These are phyloP conservation scores for Cygnus atratus DNA, from an alignment of 2,113 vertebrate species.

Conservation along the genomic window DNA sequence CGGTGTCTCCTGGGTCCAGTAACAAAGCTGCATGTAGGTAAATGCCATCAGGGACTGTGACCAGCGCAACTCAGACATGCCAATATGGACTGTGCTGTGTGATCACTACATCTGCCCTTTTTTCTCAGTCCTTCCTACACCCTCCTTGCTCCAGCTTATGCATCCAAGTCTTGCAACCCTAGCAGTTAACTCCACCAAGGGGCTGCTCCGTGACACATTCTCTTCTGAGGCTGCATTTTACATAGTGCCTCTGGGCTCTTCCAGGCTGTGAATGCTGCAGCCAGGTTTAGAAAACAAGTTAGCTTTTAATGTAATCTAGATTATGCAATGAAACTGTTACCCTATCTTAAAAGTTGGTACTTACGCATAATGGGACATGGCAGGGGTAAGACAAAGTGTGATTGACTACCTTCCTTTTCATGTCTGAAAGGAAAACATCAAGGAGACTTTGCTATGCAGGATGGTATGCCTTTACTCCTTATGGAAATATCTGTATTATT, in stretches of 20 bases:
- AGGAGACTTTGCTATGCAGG: background rate
- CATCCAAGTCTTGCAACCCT: background rate
- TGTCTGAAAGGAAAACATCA: background rate
- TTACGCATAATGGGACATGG: background rate
- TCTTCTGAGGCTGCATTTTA: background rate
- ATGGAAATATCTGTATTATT: background rate
- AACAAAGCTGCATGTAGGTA: background rate
- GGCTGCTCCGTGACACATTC: background rate
- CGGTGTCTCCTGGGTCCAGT: background rate
- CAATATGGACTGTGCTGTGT: background rate
- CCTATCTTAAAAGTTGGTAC: rapidly evolving
- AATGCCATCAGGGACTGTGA: rapidly evolving
- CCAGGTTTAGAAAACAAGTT: background rate
- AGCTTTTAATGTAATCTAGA: background rate
- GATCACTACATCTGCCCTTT: background rate
- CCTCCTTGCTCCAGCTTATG: background rate
- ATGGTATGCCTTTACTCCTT: background rate
- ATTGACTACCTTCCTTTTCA: background rate
- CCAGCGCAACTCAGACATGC: background rate
- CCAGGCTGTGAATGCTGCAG: background rate
- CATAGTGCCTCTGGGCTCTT: background rate
- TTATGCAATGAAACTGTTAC: background rate
- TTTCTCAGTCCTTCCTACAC: background rate
- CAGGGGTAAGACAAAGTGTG: background rate
- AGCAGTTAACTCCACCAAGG: background rate